Percentiles rank a stretch among this genome's conserved stretches.
These are phyloP conservation scores for Dexiosoma caninum DNA, from an alignment of 2,888 invertebrate species.

Conservation along the genomic window DNA sequence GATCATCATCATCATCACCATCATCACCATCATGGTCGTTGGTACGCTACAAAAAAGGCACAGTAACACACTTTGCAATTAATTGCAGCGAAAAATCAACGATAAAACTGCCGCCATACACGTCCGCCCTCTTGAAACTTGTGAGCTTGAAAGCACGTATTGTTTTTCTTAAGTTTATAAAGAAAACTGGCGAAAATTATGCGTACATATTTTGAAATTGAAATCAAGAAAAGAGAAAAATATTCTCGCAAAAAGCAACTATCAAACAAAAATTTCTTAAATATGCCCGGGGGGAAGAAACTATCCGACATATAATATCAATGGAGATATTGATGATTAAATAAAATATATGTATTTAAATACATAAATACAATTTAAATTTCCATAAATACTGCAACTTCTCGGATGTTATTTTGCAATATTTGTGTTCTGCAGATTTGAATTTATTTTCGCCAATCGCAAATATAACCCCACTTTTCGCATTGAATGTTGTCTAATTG, in stretches of 20 bases:
- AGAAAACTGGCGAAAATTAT: not conserved
- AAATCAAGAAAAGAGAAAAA: not conserved
- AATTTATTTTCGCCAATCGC: no score
- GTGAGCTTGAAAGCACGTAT: not conserved
- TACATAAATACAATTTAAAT: not conserved
- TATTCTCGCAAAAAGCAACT: not conserved
- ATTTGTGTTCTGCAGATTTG: no score
- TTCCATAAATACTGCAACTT: not conserved
- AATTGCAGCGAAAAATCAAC: constrained; percentile 53
- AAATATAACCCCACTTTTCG: no score
- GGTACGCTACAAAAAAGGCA: not conserved
- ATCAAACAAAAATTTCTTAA: not conserved
- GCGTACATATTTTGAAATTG: not conserved
- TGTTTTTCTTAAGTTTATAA: not conserved
- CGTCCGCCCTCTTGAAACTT: not conserved
- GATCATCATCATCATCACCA: not conserved
- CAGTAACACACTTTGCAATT: constrained; percentile 45
- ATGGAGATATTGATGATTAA: not conserved
- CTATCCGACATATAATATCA: not conserved
- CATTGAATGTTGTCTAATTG: no score
- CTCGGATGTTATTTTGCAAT: no score
- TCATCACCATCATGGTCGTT: not conserved
- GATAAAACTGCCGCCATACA: constrained; percentile 21
- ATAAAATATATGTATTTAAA: constrained; percentile 7
- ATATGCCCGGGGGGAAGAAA: constrained; percentile 26